phyloP scores from a whole-genome alignment of 2,797 vertebrate genomes.

The Acipenser oxyrinchus region DNA sequence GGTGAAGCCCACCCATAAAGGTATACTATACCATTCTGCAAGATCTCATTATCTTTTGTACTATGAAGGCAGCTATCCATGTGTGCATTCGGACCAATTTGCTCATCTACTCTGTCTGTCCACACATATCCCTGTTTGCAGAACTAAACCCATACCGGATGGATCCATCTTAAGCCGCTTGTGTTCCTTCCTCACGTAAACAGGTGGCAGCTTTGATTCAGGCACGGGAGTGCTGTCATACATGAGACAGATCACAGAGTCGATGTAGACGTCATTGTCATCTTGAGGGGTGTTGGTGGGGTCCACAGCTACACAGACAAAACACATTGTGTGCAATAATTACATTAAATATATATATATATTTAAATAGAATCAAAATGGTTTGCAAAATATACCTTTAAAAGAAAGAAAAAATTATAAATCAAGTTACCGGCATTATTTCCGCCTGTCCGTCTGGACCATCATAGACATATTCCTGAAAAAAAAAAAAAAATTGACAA shows the following conservation, averaged over 20 bases:
- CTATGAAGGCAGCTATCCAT: too few relatives aligned
- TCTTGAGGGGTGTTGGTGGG: conserved; percentile 89
- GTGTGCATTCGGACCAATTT: too few relatives aligned
- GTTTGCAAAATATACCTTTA: neutral
- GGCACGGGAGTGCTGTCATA: conserved; percentile 81
- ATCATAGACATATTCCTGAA: conserved; percentile 85
- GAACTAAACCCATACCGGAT: conserved; percentile 50
- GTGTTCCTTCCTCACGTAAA: conserved; percentile 84
- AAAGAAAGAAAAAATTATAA: too few relatives aligned
- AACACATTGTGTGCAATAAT: conserved; percentile 8
- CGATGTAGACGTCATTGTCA: conserved; percentile 88
- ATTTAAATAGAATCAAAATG: neutral
- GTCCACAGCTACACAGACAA: conserved; percentile 73
- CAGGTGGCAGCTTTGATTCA: conserved; percentile 78
- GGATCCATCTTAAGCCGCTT: conserved; percentile 84
- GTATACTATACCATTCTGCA: neutral
- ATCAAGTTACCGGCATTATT: conserved; percentile 79
- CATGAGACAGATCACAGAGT: conserved; percentile 89
- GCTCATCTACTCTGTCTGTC: too few relatives aligned
- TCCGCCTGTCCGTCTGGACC: conserved; percentile 79
- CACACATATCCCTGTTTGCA: neutral
- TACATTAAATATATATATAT: neutral
- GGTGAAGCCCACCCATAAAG: neutral
- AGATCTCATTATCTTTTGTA: neutral
- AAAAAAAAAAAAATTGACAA: conserved; percentile 19